Evolutionary conservation across 2,113 vertebrate species (phyloP), one percentile per base, ranked within the genome.

Genomic region (Damaliscus lunatus): DNA sequence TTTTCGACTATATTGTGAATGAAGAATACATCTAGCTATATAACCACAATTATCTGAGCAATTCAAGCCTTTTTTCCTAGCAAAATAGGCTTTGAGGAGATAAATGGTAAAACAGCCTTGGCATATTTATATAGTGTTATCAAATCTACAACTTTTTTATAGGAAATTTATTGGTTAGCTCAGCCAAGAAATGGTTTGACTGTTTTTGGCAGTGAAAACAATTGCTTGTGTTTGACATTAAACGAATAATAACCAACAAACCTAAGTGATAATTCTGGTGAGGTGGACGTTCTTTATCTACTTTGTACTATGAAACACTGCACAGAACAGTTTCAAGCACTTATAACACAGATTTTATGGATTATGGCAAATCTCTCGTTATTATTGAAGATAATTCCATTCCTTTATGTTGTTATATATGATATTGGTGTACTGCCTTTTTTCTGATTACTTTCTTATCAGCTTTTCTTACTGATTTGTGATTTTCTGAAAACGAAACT

Each of bases 391-490:
- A 81, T 57, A 27, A 82, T 92, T 96, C 84, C 60, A n/a, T 86
- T 88, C 93, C 64, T 97, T 29, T 7, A 31, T 48, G 46, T 29
- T 33, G 8, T 23, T 53, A 55, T 25, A 59, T 77, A 13, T 4
- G 14, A 43, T 62, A 92, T 55, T 23, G 2, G 19, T 23, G 14
- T 50, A 60, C 80, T 81, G 9, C 60, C 21, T 74, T 94, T 78
- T 85, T 80, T 46, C 94, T 97, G 74, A 33, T 91, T 94, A 31
- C 59, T 97, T 96, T 95, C 86, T 84, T 86, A 91, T 74, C 84
- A 91, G 91, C 91, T 94, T 91, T 93, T 67, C 48, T 86, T 97
- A 96, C 85, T 95, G 90, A 97, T 97, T 88, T 85, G 91, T 90
- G 95, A 53, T 92, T 95, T 98, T 97, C 81, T 23, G n/a, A 55